phyloP scores from a whole-genome alignment of 2,113 vertebrate species.

The Lonchura striata region DNA sequence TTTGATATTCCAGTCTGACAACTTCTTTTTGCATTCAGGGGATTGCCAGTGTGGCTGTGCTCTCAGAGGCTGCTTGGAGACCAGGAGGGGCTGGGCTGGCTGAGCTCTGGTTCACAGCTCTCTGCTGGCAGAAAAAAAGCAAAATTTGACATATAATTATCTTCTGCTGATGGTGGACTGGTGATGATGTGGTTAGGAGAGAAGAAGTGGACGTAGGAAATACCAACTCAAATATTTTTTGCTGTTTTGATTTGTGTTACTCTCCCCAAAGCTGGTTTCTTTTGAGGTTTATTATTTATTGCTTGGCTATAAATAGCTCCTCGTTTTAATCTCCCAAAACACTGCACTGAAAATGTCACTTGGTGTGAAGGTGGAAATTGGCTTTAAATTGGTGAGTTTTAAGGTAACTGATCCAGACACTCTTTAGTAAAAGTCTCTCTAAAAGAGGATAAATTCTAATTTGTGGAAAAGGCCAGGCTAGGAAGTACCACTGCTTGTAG shows the following conservation, averaged over 20 bases:
- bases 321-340: not conserved
- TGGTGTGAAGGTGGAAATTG: not conserved
- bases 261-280: not conserved
- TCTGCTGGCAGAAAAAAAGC: not conserved
- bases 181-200: not conserved
- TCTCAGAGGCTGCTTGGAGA: not conserved
- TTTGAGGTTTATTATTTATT: not conserved
- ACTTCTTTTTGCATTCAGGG: not conserved
- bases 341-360: not conserved
- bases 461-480: not conserved
- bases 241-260: not conserved
- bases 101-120: not conserved
- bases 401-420: not conserved
- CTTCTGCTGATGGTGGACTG: not conserved
- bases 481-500: not conserved
- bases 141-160: not conserved
- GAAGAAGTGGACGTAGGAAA: not conserved
- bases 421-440: not conserved
- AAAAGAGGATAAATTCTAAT: not conserved
- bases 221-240: not conserved
- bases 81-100: not conserved
- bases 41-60: rapidly evolving
- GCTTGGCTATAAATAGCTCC: not conserved
- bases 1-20: not conserved
- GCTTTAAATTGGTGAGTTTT: not conserved